Evolutionary conservation across 2,113 vertebrate genomes (phyloP), one percentile per base, ranked within the genome.

Genomic region (Spermophilus dauricus): DNA sequence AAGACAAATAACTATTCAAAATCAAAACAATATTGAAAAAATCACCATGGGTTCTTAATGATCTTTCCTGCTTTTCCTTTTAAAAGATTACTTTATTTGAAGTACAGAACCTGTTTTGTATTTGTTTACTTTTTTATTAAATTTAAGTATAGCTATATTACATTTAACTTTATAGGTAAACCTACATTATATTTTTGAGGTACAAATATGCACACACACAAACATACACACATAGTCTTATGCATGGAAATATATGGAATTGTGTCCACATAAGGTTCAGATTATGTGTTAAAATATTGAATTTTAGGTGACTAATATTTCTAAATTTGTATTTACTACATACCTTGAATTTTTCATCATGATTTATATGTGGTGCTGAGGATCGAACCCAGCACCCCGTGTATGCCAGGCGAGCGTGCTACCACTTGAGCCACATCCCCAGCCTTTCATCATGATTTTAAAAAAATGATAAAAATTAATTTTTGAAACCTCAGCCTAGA

Each of bases 141-240:
- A 95, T 53, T 86, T 37, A 45, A 67, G 26, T 83, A 10, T 65
- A 95, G 87, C 86, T 87, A 83, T n/a, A 69, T 17, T 78, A 76
- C 6, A 84, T 63, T 97, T 96, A 78, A 94, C 85, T 85, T 95
- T 76, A 73, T 91, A 95, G 42, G 12, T 56, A 76, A 16, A 34
- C 51, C 20, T 91, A 22, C n/a, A 65, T 88, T 93, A 61, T 48
- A 77, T 58, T 58, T 58, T 58, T 58, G 56, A 58, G 18, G 22
- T 58, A 58, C 5, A 58, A 0, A 58, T 20, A 58, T 17, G 20
- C 13, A 56, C 56, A 58, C 7, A 24, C 56, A 56, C 18, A 56
- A 56, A 56, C 56, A 56, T 82, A 61, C 56, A 5, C 37, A 34
- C 7, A 65, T 72, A 30, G 51, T 72, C 51, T 51, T 86, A 80